Evolutionary conservation across 2,113 vertebrate species (phyloP), one percentile per base, ranked within the genome.

Genomic region (Vidua chalybeata): DNA sequence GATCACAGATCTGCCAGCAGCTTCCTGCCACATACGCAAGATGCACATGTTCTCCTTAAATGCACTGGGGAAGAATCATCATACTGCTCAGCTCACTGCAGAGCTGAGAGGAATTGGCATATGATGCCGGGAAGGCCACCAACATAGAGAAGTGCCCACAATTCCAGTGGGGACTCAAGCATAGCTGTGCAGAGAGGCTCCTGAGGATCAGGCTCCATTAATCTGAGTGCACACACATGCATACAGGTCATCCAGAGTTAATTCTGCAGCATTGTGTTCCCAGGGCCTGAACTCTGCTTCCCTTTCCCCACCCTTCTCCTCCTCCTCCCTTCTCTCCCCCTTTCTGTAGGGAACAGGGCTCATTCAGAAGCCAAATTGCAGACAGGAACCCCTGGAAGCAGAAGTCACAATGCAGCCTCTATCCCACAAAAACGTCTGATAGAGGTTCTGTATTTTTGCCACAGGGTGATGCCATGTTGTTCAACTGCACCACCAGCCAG

Each of bases 351-450:
- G 52, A 96, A 63, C 33, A 72, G 8, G 63, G 52, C 67, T 86
- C 56, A 83, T 89, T 88, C 75, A 94, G 80, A 43, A 93, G 62
- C 48, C 90, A 95, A 92, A 86, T 5, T 84, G 48, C 58, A 94
- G 74, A 67, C 52, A 85, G 39, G 26, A 51, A 89, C 30, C 63
- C 63, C 63, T 15, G 77, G 68, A 76, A 95, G 51, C 0, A 86
- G 67, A 67, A 86, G 63, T 59, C n/a, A 72, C 0, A 0, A 95
- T 66, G 51, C 56, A 78, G 56, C 49, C 2, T 1, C 82, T 81
- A 80, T 54, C 48, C 82, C 86, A 68, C 72, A 87, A 67, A 49
- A 94, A 87, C 6, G 26, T 63, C 68, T 68, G 46, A 89, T 26
- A 84, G 75, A 67, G 37, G 66, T 77, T 45, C 39, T 68, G 30